Evolutionary conservation across 2,113 vertebrate genomes (phyloP).

Genomic region (Panthera tigris): DNA sequence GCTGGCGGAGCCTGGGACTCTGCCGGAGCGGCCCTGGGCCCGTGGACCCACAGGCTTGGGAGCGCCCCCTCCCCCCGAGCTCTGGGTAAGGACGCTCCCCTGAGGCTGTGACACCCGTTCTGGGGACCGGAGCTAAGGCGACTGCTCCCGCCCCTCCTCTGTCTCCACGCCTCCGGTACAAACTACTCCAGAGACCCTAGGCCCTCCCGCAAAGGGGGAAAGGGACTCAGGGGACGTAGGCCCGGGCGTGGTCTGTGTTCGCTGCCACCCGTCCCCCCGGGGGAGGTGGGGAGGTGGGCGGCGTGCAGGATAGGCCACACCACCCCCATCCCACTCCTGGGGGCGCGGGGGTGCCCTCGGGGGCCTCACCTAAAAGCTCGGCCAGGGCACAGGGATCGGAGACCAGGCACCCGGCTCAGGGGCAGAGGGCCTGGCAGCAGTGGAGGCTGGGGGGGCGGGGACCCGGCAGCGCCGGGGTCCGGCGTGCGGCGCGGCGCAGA

Average conservation of each 20-base stretch:
- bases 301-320: background rate
- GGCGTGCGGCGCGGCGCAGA: background rate
- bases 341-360: background rate
- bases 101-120: background rate
- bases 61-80: background rate
- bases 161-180: background rate
- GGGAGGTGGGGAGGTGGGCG: background rate
- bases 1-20: conserved; percentile 56
- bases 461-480: background rate
- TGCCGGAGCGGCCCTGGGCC: background rate
- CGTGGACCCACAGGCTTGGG: background rate
- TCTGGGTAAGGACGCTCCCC: conserved; percentile 28
- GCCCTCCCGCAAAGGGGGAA: background rate
- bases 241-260: background rate
- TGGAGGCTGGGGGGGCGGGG: background rate
- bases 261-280: no score
- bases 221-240: background rate
- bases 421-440: background rate
- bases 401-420: background rate
- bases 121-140: background rate
- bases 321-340: background rate
- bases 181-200: background rate
- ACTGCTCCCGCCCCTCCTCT: background rate
- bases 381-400: background rate
- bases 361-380: background rate